These are phyloP conservation scores for Volucella zonaria DNA, from an alignment of 2,888 invertebrate species.

Conservation along the genomic window DNA sequence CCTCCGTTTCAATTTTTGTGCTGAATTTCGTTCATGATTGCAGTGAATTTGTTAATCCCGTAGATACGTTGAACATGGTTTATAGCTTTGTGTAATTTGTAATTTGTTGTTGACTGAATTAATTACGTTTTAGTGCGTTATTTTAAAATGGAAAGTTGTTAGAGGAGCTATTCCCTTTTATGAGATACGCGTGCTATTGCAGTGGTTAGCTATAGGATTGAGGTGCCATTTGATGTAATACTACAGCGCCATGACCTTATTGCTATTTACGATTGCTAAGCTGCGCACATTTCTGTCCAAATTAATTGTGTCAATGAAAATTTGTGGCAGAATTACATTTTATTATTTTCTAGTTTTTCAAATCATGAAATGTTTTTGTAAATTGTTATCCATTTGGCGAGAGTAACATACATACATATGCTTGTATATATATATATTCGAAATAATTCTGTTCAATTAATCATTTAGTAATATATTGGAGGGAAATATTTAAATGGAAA, in stretches of 20 bases:
- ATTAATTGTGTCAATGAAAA: background rate
- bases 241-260: background rate
- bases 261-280: background rate
- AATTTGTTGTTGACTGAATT: constrained; percentile 24
- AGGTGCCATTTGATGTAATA: constrained; percentile 13
- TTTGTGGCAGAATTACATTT: background rate
- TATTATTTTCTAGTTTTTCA: background rate
- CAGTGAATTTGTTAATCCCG: too few species aligned
- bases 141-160: constrained; percentile 53
- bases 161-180: constrained; percentile 24
- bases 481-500: too few species aligned
- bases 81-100: background rate
- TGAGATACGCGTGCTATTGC: constrained; percentile 21
- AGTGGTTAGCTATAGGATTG: background rate
- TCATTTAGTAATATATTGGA: too few species aligned
- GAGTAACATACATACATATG: too few species aligned
- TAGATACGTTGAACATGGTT: background rate
- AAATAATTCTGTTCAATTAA: too few species aligned
- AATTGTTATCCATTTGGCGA: too few species aligned
- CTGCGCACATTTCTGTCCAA: background rate
- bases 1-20: too few species aligned
- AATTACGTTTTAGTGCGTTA: constrained; percentile 10
- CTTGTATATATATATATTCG: too few species aligned
- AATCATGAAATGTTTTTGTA: background rate
- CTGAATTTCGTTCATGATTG: too few species aligned